These are phyloP conservation scores for Emydoidea blandingii DNA, from an alignment of 2,797 vertebrate genomes.

Conservation along the genomic window DNA sequence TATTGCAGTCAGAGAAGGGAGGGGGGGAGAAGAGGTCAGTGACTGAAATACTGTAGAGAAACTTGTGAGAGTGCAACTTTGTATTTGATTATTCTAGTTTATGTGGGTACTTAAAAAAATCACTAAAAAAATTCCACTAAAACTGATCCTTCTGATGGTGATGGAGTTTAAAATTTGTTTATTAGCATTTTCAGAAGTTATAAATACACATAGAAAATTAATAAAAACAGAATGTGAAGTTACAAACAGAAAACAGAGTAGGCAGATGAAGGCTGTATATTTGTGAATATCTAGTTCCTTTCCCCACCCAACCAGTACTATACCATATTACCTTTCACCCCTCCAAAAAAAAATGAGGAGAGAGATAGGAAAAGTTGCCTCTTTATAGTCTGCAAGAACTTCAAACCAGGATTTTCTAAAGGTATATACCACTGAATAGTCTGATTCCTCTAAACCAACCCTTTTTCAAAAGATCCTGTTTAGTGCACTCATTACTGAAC, in stretches of 20 bases:
- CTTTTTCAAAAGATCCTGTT: not conserved
- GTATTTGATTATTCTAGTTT: not conserved
- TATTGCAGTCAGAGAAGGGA: constrained; percentile 13
- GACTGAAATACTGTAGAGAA: constrained; percentile 5
- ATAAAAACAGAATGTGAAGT: not conserved
- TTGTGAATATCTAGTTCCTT: constrained; percentile 30
- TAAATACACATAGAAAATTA: constrained; percentile 45
- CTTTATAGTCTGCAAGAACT: not conserved
- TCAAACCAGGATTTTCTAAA: not conserved
- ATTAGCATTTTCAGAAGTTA: not conserved
- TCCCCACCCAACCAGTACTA: not conserved
- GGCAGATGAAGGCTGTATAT: constrained; percentile 32
- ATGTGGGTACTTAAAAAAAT: too few species aligned
- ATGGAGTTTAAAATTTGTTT: not conserved
- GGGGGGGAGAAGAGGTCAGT: not conserved
- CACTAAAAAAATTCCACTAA: too few species aligned
- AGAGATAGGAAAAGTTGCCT: not conserved
- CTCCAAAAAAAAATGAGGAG: constrained; percentile 47
- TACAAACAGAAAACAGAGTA: constrained; percentile 55
- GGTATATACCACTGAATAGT: not conserved
- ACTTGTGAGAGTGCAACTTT: not conserved
- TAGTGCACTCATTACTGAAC: not conserved
- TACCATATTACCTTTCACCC: constrained; percentile 62
- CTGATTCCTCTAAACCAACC: not conserved
- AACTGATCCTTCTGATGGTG: too few species aligned